These are phyloP conservation scores for Cephus pygmeus DNA, from an alignment of 2,888 invertebrate species.

Conservation along the genomic window DNA sequence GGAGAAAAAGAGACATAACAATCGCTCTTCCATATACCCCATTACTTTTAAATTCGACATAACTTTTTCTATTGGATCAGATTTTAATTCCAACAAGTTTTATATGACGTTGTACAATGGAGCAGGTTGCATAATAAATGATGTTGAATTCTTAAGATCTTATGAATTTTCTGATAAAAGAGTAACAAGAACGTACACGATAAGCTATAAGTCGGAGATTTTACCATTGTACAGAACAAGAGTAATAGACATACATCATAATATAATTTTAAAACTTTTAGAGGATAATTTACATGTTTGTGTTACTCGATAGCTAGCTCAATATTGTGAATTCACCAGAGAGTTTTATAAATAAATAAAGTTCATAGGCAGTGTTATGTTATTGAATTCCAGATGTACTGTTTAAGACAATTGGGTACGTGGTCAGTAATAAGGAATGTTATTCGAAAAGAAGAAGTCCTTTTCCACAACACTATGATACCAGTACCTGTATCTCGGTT, in stretches of 20 bases:
- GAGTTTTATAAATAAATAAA: background rate
- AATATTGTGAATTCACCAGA: background rate
- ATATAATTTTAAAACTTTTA: constrained; percentile 50
- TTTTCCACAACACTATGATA: constrained; percentile 9
- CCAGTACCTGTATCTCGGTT: constrained; percentile 4
- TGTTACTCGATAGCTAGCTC: constrained; percentile 26
- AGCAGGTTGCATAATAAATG: constrained; percentile 55
- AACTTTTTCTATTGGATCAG: constrained; percentile 43
- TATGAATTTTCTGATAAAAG: constrained; percentile 50
- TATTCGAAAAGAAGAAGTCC: constrained; percentile 26
- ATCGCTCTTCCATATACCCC: constrained; percentile 35
- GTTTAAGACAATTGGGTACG: constrained; percentile 8
- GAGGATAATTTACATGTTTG: constrained; percentile 37
- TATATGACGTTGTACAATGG: constrained; percentile 52
- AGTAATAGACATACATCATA: constrained; percentile 59
- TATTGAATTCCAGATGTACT: constrained; percentile 25
- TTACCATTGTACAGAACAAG: constrained; percentile 56
- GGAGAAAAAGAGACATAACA: background rate
- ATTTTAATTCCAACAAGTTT: constrained; percentile 45
- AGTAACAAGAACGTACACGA: constrained; percentile 57
- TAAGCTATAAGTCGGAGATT: constrained; percentile 59
- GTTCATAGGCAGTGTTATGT: background rate
- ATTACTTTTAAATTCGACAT: constrained; percentile 57
- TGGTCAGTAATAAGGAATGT: constrained; percentile 19
- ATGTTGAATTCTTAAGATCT: constrained; percentile 50